Base-by-base conservation (phyloP, 1,140 invertebrate genomes). In the Calephelis virginiensis region DNA sequence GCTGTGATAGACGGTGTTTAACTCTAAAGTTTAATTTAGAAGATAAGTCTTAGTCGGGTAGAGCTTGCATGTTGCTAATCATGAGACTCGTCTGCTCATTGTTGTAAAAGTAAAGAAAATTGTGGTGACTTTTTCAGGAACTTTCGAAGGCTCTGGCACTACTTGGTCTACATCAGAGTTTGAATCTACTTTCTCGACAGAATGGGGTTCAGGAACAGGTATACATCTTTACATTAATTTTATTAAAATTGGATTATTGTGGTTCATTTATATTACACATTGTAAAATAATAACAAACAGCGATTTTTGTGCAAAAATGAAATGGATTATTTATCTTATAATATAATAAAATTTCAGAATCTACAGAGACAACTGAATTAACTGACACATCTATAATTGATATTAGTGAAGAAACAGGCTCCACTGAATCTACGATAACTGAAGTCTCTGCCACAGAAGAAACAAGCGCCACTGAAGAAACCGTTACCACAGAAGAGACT, bases 341-440 rank as follows among this genome's bases (percentile, higher is more conserved):
- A 28, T 1, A 28, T 28, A 2, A 4, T 28, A 2, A 4, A 28
- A 28, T 28, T 28, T 28, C 28, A 28, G 28, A 3, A 28, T 28
- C 14, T 37, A 56, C 50, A 28, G 50, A 56, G 5, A 28, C 14
- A 14, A 64, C 68, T 47, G 47, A 14, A 49, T 40, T 66, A 45
- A 64, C 72, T 0, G 72, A 68, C 40, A 69, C 66, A 9, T 63
- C 64, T 8, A 53, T 64, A 8, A 47, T 72, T 69, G n/a, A 69
- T 63, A 43, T 43, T 43, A 40, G 64, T 14, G 5, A 63, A 40
- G 48, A 53, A 49, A 48, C 69, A 11, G 62, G 49, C 3, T 48
- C 68, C 46, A 72, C 71, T 9, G 66, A 69, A 43, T 53, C 67
- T 59, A 63, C 67, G 17, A n/a, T 66, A 56, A 73, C 73, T 13